Evolutionary conservation across 2,888 invertebrate species (phyloP).

Genomic region (Himalopsyche anomala): DNA sequence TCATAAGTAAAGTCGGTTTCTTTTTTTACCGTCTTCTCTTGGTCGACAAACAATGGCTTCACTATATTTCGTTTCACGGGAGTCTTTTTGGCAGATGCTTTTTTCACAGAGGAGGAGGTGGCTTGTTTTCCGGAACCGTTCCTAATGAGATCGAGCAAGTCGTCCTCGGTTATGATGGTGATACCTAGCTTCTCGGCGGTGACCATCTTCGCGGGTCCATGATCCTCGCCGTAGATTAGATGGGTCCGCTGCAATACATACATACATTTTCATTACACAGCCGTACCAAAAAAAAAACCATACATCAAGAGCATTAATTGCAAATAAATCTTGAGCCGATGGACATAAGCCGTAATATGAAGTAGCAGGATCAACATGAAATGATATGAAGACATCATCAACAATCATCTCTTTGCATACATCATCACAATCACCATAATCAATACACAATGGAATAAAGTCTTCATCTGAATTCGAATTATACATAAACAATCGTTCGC

Average conservation of each 20-base stretch:
- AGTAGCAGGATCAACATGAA: too few relatives aligned
- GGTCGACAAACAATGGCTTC: background rate
- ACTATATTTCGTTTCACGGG: conserved; percentile 39
- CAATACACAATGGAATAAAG: too few relatives aligned
- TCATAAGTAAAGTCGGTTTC: background rate
- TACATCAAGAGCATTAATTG: too few relatives aligned
- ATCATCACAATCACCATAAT: too few relatives aligned
- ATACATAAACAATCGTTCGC: too few relatives aligned
- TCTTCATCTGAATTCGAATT: too few relatives aligned
- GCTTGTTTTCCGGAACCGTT: conserved; percentile 69
- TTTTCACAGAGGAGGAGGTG: background rate
- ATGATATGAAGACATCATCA: too few relatives aligned
- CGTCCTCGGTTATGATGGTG: conserved; percentile 88
- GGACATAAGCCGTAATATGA: too few relatives aligned
- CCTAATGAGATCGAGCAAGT: conserved; percentile 86
- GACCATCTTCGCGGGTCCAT: conserved; percentile 89
- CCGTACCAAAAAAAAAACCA: too few relatives aligned
- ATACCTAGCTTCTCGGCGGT: conserved; percentile 85
- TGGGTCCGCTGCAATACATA: conserved; percentile 79
- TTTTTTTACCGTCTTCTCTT: background rate
- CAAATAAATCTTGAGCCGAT: too few relatives aligned
- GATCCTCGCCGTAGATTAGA: conserved; percentile 89
- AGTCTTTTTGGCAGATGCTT: background rate
- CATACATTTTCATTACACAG: too few relatives aligned
- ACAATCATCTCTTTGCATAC: too few relatives aligned